These are phyloP conservation scores for Chloropsis hardwickii DNA, from an alignment of 2,113 vertebrate species.

Conservation along the genomic window DNA sequence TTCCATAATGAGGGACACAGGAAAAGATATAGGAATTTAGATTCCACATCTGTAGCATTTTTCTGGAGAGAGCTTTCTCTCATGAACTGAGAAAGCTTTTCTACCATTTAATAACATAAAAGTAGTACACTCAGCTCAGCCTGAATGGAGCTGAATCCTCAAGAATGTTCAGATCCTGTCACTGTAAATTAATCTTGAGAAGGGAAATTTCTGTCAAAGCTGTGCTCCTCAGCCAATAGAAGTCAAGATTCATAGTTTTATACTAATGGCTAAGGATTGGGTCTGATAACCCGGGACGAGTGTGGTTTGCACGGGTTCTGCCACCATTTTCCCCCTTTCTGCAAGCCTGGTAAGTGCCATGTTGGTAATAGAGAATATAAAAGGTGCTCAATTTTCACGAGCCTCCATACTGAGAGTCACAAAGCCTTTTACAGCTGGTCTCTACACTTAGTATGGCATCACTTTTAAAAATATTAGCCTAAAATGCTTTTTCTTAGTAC, in stretches of 20 bases:
- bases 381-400: not conserved
- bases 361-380: not conserved
- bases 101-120: not conserved
- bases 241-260: not conserved
- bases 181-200: not conserved
- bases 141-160: not conserved
- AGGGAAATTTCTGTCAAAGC: not conserved
- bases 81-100: not conserved
- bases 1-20: not conserved
- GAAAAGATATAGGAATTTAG: not conserved
- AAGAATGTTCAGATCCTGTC: not conserved
- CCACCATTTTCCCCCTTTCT: not conserved
- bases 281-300: accelerated
- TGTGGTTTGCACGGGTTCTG: not conserved
- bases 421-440: not conserved
- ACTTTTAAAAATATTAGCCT: not conserved
- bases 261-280: not conserved
- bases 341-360: not conserved
- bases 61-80: not conserved
- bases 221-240: not conserved
- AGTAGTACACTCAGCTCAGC: not conserved
- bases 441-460: not conserved
- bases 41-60: not conserved
- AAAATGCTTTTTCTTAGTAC: not conserved
- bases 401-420: not conserved